phyloP scores from a whole-genome alignment of 2,888 invertebrate species.

The Patella caerulea region DNA sequence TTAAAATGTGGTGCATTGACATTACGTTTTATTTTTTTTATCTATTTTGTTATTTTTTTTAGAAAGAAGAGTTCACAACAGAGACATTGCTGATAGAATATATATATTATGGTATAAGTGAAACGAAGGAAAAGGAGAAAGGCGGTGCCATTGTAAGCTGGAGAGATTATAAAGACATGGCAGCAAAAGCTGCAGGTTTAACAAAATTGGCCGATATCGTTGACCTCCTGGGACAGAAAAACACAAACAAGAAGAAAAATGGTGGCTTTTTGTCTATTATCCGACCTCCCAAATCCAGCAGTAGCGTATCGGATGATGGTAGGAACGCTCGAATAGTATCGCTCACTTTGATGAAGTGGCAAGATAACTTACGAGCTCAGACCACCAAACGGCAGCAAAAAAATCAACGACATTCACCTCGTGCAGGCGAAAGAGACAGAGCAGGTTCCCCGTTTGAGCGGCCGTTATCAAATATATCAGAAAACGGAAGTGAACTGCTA shows the following conservation, averaged over 20 bases:
- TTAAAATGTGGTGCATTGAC: too few relatives aligned
- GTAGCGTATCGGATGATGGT: neutral
- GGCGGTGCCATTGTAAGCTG: neutral
- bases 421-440: neutral
- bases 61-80: constrained; percentile 9
- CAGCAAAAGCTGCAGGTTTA: neutral
- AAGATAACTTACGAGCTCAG: neutral
- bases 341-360: neutral
- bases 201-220: neutral
- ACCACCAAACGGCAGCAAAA: neutral
- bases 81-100: constrained; percentile 20
- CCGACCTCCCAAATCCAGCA: neutral
- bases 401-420: neutral
- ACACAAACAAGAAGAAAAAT: neutral
- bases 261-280: neutral
- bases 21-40: too few relatives aligned
- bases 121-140: neutral
- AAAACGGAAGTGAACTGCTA: neutral
- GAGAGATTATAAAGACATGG: constrained; percentile 10
- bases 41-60: neutral
- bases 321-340: neutral
- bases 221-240: neutral
- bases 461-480: neutral
- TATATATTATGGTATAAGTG: constrained; percentile 20
- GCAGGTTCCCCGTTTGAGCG: neutral